phyloP scores from a whole-genome alignment of 2,113 vertebrate species.

The Pomatostomus ruficeps region DNA sequence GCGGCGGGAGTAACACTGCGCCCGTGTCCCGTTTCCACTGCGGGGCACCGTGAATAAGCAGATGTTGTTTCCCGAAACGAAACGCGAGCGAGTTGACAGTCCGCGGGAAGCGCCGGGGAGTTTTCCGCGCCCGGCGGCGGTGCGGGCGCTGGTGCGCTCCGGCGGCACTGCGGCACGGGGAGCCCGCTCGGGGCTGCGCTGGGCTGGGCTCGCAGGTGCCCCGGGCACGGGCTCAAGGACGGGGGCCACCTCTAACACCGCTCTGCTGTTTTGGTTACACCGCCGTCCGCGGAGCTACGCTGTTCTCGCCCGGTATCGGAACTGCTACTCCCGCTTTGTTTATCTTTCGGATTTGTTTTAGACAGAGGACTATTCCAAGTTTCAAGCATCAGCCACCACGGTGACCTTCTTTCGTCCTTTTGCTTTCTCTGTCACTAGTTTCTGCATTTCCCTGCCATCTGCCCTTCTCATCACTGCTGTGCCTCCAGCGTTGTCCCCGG shows the following conservation, averaged over 20 bases:
- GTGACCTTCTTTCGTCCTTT: not conserved
- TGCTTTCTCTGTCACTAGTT: not conserved
- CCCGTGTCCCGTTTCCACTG: not conserved
- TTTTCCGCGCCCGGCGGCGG: not conserved
- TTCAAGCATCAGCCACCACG: not conserved
- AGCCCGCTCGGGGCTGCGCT: not conserved
- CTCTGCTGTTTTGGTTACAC: fast-evolving
- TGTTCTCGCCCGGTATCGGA: fast-evolving
- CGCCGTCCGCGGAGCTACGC: not conserved
- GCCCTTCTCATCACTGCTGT: not conserved
- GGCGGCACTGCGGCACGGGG: not conserved
- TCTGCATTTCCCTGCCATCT: not conserved
- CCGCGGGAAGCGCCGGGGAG: fast-evolving
- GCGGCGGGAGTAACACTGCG: not conserved
- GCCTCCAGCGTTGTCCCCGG: not conserved
- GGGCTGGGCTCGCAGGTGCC: not conserved
- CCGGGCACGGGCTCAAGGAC: not conserved
- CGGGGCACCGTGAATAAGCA: not conserved
- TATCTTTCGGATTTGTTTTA: not conserved
- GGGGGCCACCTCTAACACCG: not conserved
- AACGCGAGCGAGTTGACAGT: not conserved
- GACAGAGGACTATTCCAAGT: not conserved
- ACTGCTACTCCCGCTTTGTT: not conserved
- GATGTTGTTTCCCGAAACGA: not conserved
- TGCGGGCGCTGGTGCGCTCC: not conserved